Conservation (phyloP, 2,888 invertebrate species). For the Ochropleura leucogaster region DNA sequence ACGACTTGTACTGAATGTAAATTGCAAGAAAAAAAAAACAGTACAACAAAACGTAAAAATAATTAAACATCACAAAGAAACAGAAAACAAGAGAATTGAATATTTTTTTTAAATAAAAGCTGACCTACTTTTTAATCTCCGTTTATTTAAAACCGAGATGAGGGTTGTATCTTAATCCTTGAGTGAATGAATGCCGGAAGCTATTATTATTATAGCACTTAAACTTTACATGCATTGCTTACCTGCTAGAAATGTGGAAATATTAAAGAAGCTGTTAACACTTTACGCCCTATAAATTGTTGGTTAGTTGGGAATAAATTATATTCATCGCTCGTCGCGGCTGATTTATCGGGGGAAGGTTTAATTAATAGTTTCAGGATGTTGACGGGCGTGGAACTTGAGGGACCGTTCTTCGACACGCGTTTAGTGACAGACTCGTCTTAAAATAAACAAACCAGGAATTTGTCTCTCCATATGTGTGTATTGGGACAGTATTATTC, state of each 20-base stretch:
- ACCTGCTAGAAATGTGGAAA: conserved; percentile 48
- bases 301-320: conserved; percentile 77
- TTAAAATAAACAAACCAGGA: conserved; percentile 73
- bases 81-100: conserved; percentile 40
- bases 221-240: conserved; percentile 32
- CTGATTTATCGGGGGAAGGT: conserved; percentile 78
- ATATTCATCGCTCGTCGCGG: conserved; percentile 77
- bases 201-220: conserved; percentile 39
- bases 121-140: conserved; percentile 55
- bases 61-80: conserved; percentile 41
- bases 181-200: conserved; percentile 38
- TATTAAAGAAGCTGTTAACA: conserved; percentile 74
- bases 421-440: conserved; percentile 69
- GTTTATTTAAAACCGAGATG: conserved; percentile 51
- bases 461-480: conserved; percentile 55
- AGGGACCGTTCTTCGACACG: conserved; percentile 65
- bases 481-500: conserved; percentile 25
- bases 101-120: conserved; percentile 28
- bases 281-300: conserved; percentile 77
- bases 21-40: conserved; percentile 43
- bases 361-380: conserved; percentile 84
- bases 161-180: conserved; percentile 51
- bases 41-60: conserved; percentile 37
- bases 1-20: conserved; percentile 45
- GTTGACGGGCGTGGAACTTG: conserved; percentile 67